Evolutionary conservation across 2,888 invertebrate species (phyloP).

Genomic region (Panzeria rudis): DNA sequence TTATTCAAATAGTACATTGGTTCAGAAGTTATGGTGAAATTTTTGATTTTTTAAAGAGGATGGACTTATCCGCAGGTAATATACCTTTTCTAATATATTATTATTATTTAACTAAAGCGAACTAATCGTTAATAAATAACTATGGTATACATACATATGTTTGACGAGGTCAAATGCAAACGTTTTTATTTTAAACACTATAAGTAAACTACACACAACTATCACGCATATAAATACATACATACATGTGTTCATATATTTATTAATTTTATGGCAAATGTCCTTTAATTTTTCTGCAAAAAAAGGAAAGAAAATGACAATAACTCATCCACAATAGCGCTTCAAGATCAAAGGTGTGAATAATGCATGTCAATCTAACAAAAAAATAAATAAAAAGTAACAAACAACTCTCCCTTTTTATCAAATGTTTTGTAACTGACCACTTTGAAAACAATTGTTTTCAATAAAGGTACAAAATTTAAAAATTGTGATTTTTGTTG

Average conservation of each 20-base stretch:
- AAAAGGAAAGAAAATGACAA: conserved; percentile 18
- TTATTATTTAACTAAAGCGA: no score
- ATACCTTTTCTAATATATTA: no score
- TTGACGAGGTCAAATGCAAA: conserved; percentile 27
- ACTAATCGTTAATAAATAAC: no score
- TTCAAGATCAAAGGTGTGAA: conserved; percentile 69
- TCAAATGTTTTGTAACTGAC: conserved; percentile 36
- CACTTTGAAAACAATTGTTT: conserved; percentile 64
- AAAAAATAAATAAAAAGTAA: conserved; percentile 38
- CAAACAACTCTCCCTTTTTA: conserved; percentile 62
- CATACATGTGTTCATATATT: neutral
- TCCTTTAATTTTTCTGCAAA: conserved; percentile 42
- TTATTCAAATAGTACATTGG: no score
- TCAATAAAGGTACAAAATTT: conserved; percentile 22
- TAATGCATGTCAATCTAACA: conserved; percentile 57
- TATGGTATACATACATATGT: neutral
- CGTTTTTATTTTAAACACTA: neutral
- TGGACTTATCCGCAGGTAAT: no score
- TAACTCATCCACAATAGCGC: conserved; percentile 63
- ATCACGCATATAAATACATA: neutral
- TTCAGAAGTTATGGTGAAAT: no score
- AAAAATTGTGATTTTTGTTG: conserved; percentile 65
- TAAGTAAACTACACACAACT: neutral
- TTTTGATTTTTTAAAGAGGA: no score
- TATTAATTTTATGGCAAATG: conserved; percentile 48